Percentiles rank a stretch among this genome's conserved stretches.
phyloP scores from a whole-genome alignment of 2,888 invertebrate genomes.

The Byasa hedistus region DNA sequence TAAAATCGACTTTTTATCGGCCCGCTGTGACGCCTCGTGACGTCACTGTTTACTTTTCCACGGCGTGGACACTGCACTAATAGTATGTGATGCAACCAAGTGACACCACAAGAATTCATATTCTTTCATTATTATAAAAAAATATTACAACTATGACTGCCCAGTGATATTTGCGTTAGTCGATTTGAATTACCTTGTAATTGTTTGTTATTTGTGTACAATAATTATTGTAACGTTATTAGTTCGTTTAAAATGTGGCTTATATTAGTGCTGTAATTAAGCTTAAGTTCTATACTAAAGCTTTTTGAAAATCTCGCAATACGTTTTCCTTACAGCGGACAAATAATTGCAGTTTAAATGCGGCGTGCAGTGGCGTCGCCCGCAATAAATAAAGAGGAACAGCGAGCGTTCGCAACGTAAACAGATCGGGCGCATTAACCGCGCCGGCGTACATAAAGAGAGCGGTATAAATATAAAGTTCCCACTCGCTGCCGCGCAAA shows the following conservation, averaged over 20 bases:
- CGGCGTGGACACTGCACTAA: constrained; percentile 38
- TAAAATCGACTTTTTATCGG: constrained; percentile 80
- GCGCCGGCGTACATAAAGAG: constrained; percentile 79
- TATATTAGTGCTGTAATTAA: constrained; percentile 19
- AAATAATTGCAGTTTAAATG: constrained; percentile 79
- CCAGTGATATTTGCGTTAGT: not conserved
- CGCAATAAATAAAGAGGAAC: constrained; percentile 69
- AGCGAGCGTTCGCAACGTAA: constrained; percentile 67
- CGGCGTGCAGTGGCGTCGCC: constrained; percentile 67
- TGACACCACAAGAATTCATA: constrained; percentile 8
- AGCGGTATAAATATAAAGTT: constrained; percentile 80
- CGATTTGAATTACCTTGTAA: not conserved
- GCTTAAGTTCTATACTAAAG: constrained; percentile 39
- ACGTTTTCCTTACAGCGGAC: constrained; percentile 67
- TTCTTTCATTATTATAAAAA: constrained; percentile 1
- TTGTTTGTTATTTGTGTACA: not conserved
- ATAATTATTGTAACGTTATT: not conserved
- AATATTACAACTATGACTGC: not conserved
- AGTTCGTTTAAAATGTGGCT: not conserved
- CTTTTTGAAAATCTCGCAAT: constrained; percentile 63
- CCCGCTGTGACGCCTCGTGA: constrained; percentile 75
- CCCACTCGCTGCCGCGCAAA: constrained; percentile 77
- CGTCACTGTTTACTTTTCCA: constrained; percentile 77
- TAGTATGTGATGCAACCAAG: constrained; percentile 13
- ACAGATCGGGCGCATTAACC: constrained; percentile 80